Base-by-base conservation (phyloP, 2,888 invertebrate genomes). In the Ochropleura leucogaster region DNA sequence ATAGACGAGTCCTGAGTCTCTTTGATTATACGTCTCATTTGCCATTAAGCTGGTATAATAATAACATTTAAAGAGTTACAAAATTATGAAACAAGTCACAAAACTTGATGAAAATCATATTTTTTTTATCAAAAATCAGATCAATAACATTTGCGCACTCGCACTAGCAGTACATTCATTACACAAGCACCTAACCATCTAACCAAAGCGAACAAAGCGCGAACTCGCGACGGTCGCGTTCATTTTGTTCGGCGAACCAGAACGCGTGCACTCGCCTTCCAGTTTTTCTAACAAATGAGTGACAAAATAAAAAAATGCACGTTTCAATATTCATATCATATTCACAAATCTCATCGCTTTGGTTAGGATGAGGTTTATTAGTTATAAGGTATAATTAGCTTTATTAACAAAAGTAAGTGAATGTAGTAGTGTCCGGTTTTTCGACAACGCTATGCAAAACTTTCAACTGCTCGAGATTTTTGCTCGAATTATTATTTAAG, bases 401-500 rank as follows among this genome's bases (percentile, higher is more conserved):
- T 74, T 70, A 80, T 83, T 82, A 78, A 83, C 77, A 74, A 82
- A 84, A 66, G 57, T 74, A 76, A 86, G 89, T 88, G 89, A 89
- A 89, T 87, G 88, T 86, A 77, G 83, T 69, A 63, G 53, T 57
- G 67, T 64, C 85, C 79, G 57, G 82, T 89, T 89, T 87, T 82
- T 75, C 62, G 74, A 80, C 82, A 79, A 68, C 80, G 71, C 74
- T 80, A 85, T 68, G 40, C 63, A 80, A 79, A 77, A 89, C 88
- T 90, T 89, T 90, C 88, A 79, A 89, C 72, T 77, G 78, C 77
- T 85, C 74, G 85, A 86, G 82, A 85, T 85, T 87, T 87, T 76
- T 64, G 74, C 66, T 79, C 77, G 73, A 73, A 75, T 84, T 84
- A 83, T 88, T 83, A 81, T 74, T 83, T 74, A 51, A 87, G 89